Conservation (phyloP, 2,113 vertebrate species). For the Notechis scutatus region DNA sequence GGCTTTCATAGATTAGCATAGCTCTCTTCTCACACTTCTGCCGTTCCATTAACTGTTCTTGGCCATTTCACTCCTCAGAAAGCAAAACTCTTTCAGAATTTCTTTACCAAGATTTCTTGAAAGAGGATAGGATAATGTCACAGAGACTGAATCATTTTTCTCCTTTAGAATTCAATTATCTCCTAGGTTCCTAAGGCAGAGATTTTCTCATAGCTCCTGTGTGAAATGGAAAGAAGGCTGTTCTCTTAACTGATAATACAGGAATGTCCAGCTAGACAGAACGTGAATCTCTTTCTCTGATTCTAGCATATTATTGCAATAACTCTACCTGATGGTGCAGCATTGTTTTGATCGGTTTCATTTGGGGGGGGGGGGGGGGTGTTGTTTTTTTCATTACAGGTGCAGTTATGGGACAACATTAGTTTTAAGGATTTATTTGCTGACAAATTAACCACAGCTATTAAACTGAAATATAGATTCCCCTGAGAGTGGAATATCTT, state of each 20-base stretch:
- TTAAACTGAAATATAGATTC: neutral
- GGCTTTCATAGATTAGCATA: neutral
- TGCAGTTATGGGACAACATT: neutral
- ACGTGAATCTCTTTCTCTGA: neutral
- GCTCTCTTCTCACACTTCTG: neutral
- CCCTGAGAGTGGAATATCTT: neutral
- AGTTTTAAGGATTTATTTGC: fast-evolving
- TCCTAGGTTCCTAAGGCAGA: neutral
- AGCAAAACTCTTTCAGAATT: neutral
- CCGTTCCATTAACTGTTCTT: neutral
- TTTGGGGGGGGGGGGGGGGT: neutral
- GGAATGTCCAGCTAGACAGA: neutral
- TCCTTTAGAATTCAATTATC: neutral
- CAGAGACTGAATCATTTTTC: neutral
- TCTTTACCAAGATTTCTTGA: neutral
- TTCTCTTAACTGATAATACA: neutral
- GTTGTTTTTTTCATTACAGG: neutral
- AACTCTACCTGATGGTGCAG: neutral
- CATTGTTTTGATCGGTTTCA: neutral
- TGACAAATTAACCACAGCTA: neutral
- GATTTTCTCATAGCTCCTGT: neutral
- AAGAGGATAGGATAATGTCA: neutral
- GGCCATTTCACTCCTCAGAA: neutral
- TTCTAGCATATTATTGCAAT: neutral
- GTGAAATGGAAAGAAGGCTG: neutral